These are phyloP conservation scores for Clavelina lepadiformis DNA, from an alignment of 23 tunicate species.

Conservation along the genomic window DNA sequence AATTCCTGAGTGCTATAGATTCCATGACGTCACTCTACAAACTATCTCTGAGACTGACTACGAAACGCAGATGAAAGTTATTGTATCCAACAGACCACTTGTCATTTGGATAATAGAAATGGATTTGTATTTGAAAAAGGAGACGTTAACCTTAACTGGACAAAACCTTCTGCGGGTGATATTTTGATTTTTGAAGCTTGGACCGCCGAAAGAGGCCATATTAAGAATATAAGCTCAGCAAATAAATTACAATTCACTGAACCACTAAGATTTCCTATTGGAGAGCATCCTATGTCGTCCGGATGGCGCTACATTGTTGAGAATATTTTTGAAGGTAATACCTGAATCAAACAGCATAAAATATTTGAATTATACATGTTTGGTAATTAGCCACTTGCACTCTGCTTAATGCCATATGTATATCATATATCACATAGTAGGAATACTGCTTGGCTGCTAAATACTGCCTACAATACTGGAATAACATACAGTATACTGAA, in stretches of 20 bases:
- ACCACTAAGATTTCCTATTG: slow-evolving; percentile 25
- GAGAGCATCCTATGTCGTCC: slow-evolving; percentile 41
- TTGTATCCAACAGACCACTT: slow-evolving; percentile 11
- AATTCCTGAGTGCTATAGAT: too few species aligned
- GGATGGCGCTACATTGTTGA: slow-evolving; percentile 53
- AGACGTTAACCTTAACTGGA: slow-evolving; percentile 21
- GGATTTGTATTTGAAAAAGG: slow-evolving; percentile 36
- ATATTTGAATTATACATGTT: too few species aligned
- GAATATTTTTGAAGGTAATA: slow-evolving; percentile 43
- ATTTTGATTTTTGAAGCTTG: slow-evolving; percentile 44
- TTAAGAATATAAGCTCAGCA: slow-evolving; percentile 1
- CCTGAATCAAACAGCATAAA: too few species aligned
- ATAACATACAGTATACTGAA: too few species aligned
- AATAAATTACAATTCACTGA: slow-evolving; percentile 20
- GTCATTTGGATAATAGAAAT: slow-evolving; percentile 17
- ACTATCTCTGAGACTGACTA: too few species aligned
- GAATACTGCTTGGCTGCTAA: too few species aligned
- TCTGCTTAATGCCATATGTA: too few species aligned
- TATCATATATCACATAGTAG: too few species aligned
- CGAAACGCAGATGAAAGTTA: too few species aligned
- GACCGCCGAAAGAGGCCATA: slow-evolving; percentile 40
- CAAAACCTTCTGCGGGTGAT: slow-evolving; percentile 1
- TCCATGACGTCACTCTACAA: too few species aligned
- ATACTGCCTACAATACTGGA: too few species aligned
- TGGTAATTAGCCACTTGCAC: too few species aligned